Base-by-base conservation (phyloP, 1,140 invertebrate species). In the Drosophila kikkawai region DNA sequence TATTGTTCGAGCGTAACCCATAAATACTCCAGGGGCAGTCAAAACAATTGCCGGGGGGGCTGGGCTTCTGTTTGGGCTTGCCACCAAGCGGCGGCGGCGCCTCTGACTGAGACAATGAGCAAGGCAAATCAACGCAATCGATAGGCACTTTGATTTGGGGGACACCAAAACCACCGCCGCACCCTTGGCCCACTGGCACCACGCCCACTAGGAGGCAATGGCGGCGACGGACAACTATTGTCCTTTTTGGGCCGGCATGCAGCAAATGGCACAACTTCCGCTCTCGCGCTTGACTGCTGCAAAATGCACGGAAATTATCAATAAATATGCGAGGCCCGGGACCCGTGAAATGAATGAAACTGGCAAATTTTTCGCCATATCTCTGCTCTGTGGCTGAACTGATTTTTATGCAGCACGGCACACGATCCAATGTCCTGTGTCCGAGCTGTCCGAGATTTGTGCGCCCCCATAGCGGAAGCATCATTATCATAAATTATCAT, bases 401-500 rank as follows among this genome's bases (percentile, higher is more conserved):
- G 79, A 82, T 78, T 82, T 80, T 78, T 82, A 76, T 75, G 71
- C 74, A 64, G 68, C 69, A 70, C 67, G 44, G 64, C 63, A 65
- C 65, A 73, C 70, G 70, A 51, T 73, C 51, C 66, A 41, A 73
- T 68, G 61, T 77, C 82, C 71, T 70, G 71, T 80, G 79, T 75
- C 67, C 60, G 53, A 17, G 29, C 15, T 80, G 79, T 75, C 67
- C 60, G 26, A 80, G 67, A 65, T 73, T 68, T 82, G 34, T 53
- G 63, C 48, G 29, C 48, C 9, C 29, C 63, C 70, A 87, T 74
- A 88, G 66, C 86, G 91, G 91, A 92, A 92, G 91, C 86, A 91
- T 91, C 91, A 91, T 92, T 92, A 92, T 92, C 91, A 91, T 91
- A 92, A 92, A 92, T 92, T 92, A 92, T 91, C 91, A 92, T 92